A percentile compares a stretch with the other conserved stretches of the same genome.
phyloP scores from a whole-genome alignment of 2,113 vertebrate genomes.

The Anolis sagrei region DNA sequence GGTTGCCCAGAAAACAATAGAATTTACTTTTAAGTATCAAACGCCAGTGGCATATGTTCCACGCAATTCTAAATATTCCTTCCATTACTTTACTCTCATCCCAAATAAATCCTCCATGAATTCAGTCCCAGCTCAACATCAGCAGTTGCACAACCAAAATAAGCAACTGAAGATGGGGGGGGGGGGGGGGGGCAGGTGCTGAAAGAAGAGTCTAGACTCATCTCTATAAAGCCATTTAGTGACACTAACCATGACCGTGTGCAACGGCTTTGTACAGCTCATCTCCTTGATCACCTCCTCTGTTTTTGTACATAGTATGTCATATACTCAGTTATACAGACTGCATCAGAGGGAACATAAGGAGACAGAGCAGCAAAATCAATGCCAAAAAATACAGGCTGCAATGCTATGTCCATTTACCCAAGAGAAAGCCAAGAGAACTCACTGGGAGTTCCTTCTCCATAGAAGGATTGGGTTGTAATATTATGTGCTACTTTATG shows the following conservation, averaged over 20 bases:
- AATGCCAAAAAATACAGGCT: neutral
- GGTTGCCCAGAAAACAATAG: conserved; percentile 41
- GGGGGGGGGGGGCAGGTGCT: conserved; percentile 64
- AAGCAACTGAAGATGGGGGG: conserved; percentile 53
- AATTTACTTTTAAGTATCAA: conserved; percentile 16
- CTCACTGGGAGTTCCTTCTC: neutral
- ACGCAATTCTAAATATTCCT: neutral
- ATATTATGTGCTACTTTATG: neutral
- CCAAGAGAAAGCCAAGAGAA: neutral
- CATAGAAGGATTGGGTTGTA: neutral
- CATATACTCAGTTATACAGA: conserved; percentile 51
- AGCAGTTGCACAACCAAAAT: conserved; percentile 72
- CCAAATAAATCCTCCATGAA: conserved; percentile 55
- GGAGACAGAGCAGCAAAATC: neutral
- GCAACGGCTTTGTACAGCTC: conserved; percentile 69
- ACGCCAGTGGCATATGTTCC: conserved; percentile 37
- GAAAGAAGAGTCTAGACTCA: conserved; percentile 70
- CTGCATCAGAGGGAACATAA: no score
- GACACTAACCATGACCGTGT: conserved; percentile 72
- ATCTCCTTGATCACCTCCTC: conserved; percentile 62
- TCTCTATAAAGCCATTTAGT: conserved; percentile 74
- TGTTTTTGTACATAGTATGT: conserved; percentile 65
- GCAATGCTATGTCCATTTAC: neutral
- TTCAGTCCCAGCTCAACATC: conserved; percentile 53
- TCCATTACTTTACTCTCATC: conserved; percentile 22